Evolutionary conservation across 2,113 vertebrate genomes (phyloP), one percentile per base, ranked within the genome.

Genomic region (Thunnus thynnus): DNA sequence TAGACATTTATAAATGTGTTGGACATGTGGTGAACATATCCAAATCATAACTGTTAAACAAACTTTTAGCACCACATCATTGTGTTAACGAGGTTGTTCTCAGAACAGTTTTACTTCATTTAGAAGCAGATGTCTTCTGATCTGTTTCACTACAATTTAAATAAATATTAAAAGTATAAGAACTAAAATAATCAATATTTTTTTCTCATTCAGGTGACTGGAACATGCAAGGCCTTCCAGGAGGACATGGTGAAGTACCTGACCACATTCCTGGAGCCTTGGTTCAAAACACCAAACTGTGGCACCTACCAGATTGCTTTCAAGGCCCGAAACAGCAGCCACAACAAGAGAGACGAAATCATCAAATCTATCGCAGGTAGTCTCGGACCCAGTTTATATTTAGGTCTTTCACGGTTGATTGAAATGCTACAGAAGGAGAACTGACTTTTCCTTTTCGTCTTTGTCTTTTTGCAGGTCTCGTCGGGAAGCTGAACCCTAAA

Each of bases 161-260:
- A 27, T 4, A 0, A 20, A 10, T 36, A 8, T 30, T 32, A 20
- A 18, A 10, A 54, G 8, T 36, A 11, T 32, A 16, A 12, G 10
- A 41, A 48, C 48, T 56, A 17, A 18, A 25, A 56, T 13, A 13
- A 27, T 54, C 8, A 0, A 12, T 55, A 32, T 61, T 50, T 69
- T 72, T 1, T 0, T 47, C 22, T 48, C 16, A 4, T 68, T 1
- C 64, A 94, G 93, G 92, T 94, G 7, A 96, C 96, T 14, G 98
- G 97, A 27, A 97, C 98, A 0, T 99, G 98, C 84, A 97, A 95
- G 80, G 97, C 98, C 82, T 99, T 97, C 86, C 92, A 96, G 79
- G 98, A 98, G 36, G 98, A 99, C 86, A 97, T 99, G 94, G 92
- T 98, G 84, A 97, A 95, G 72, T 98, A 97, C n/a, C 89, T 98